Evolutionary conservation across 2,113 vertebrate genomes (phyloP).

Genomic region (Vicugna pacos): DNA sequence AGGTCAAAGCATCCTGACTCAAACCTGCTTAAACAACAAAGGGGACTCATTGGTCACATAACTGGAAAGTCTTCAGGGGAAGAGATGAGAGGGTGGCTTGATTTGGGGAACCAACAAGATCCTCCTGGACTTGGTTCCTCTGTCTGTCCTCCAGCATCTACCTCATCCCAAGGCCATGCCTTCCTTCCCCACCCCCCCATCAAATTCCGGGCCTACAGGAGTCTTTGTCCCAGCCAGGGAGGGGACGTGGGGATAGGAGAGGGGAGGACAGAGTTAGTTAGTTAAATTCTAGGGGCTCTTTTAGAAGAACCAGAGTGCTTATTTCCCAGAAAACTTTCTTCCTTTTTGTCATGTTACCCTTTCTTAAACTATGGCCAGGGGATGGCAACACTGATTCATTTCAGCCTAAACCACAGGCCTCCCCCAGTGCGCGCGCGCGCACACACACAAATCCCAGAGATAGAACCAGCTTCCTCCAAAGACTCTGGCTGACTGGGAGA

Average conservation of each 20-base stretch:
- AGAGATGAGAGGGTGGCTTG: not conserved
- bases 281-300: not conserved
- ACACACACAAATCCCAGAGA: not conserved
- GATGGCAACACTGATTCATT: not conserved
- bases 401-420: not conserved
- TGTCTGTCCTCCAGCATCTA: not conserved
- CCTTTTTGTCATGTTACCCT: not conserved
- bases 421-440: not conserved
- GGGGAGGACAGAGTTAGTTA: not conserved
- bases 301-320: not conserved
- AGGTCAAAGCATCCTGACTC: not conserved
- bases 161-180: not conserved
- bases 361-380: not conserved
- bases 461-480: not conserved
- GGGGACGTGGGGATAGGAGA: not conserved
- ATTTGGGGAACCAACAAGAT: not conserved
- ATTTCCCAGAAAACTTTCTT: not conserved
- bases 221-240: not conserved
- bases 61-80: not conserved
- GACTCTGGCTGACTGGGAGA: not conserved
- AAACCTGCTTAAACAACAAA: not conserved
- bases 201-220: not conserved
- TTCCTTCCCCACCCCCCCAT: not conserved
- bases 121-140: not conserved
- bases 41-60: not conserved